Evolutionary conservation across 2,888 invertebrate genomes (phyloP).

Genomic region (Tenthredo mesomela): DNA sequence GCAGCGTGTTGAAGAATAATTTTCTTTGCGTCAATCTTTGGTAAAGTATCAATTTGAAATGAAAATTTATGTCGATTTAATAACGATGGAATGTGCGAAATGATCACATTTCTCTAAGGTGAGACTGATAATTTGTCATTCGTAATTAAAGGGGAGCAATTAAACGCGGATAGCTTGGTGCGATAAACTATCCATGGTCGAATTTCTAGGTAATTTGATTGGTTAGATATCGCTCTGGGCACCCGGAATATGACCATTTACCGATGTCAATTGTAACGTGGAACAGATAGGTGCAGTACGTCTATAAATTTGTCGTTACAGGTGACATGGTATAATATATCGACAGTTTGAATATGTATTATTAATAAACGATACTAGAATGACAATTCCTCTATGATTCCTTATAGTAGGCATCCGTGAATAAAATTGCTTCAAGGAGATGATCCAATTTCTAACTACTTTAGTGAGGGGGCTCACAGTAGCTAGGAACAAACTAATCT

Average conservation of each 20-base stretch:
- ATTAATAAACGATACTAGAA: background rate
- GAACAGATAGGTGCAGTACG: background rate
- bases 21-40: background rate
- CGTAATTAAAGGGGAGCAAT: slow-evolving; percentile 32
- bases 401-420: background rate
- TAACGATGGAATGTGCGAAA: background rate
- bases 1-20: background rate
- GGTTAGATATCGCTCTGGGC: slow-evolving; percentile 16
- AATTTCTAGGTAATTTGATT: slow-evolving; percentile 45
- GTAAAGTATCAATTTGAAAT: background rate
- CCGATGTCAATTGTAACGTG: background rate
- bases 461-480: background rate
- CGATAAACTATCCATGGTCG: background rate
- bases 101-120: slow-evolving; percentile 11
- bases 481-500: slow-evolving; percentile 30
- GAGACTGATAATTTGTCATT: slow-evolving; percentile 25
- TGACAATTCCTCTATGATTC: too few relatives aligned
- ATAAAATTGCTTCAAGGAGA: slow-evolving; percentile 26
- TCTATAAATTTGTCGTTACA: background rate
- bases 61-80: background rate
- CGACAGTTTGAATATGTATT: background rate
- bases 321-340: background rate
- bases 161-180: slow-evolving; percentile 10
- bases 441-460: slow-evolving; percentile 37
- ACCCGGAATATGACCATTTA: slow-evolving; percentile 18